Percentiles rank a stretch among this genome's conserved stretches.
Evolutionary conservation across 2,888 invertebrate species (phyloP).

Genomic region (Lathronympha strigana): DNA sequence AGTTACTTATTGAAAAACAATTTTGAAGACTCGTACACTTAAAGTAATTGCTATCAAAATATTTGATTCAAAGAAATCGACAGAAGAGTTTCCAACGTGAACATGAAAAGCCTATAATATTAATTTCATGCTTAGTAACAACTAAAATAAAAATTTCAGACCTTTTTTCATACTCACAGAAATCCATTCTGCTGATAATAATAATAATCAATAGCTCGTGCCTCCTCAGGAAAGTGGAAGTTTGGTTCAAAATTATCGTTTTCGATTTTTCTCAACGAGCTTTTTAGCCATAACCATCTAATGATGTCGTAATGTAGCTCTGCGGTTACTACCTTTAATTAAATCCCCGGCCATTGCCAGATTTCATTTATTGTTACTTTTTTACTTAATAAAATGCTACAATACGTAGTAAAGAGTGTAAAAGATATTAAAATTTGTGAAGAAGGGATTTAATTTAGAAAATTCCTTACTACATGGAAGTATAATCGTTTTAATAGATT

Average conservation of each 20-base stretch:
- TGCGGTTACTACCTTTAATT: conserved; percentile 28
- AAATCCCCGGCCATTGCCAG: conserved; percentile 29
- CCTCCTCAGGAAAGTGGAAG: neutral
- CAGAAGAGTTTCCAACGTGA: neutral
- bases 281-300: conserved; percentile 23
- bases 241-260: conserved; percentile 3
- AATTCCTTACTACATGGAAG: neutral
- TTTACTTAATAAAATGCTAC: conserved; percentile 2
- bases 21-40: conserved; percentile 22
- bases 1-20: conserved; percentile 23
- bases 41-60: neutral
- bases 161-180: neutral
- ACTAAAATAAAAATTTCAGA: neutral
- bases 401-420: neutral
- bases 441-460: neutral
- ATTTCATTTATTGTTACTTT: conserved; percentile 24
- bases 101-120: neutral
- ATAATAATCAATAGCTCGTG: neutral
- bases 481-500: too few relatives aligned
- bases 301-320: conserved; percentile 36
- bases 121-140: neutral
- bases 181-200: conserved; percentile 9
- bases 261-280: conserved; percentile 22
- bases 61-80: neutral
- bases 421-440: neutral